A percentile compares a stretch with the other conserved stretches of the same genome.
Conservation (phyloP, 2,888 invertebrate genomes). For the Pheosia tremula region DNA sequence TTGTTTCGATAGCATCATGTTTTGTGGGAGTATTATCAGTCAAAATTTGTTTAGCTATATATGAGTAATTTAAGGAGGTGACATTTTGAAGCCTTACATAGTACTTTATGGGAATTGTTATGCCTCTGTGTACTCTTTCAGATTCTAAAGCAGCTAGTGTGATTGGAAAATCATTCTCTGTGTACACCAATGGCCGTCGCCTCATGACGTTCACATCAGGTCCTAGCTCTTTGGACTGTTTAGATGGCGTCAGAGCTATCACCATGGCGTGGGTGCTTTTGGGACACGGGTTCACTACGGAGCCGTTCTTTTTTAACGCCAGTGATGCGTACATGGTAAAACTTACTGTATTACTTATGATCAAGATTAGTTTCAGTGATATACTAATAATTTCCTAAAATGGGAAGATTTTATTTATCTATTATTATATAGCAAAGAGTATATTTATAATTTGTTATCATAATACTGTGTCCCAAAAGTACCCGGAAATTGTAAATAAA, state of each 20-base stretch:
- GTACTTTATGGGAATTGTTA: too few relatives aligned
- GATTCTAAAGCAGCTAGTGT: slow-evolving; percentile 41
- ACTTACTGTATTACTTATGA: not conserved
- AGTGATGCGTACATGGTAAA: slow-evolving; percentile 41
- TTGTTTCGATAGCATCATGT: slow-evolving; percentile 11
- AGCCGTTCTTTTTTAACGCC: slow-evolving; percentile 40
- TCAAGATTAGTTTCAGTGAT: too few relatives aligned
- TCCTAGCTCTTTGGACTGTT: slow-evolving; percentile 62
- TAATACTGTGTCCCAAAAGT: too few relatives aligned
- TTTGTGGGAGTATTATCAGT: too few relatives aligned
- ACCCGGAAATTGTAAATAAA: too few relatives aligned
- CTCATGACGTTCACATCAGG: slow-evolving; percentile 54
- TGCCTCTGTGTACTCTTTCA: slow-evolving; percentile 24
- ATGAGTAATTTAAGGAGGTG: too few relatives aligned
- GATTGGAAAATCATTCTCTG: slow-evolving; percentile 42
- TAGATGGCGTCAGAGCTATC: slow-evolving; percentile 72
- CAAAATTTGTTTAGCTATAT: too few relatives aligned
- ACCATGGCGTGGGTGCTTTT: slow-evolving; percentile 77
- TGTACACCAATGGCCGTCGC: slow-evolving; percentile 62
- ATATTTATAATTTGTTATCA: too few relatives aligned
- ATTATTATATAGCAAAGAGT: too few relatives aligned
- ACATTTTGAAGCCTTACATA: too few relatives aligned
- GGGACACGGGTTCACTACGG: slow-evolving; percentile 58
- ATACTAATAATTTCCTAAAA: too few relatives aligned
- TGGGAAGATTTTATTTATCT: too few relatives aligned